These are phyloP conservation scores for Glareola pratincola DNA, from an alignment of 2,113 vertebrate species.

Conservation along the genomic window DNA sequence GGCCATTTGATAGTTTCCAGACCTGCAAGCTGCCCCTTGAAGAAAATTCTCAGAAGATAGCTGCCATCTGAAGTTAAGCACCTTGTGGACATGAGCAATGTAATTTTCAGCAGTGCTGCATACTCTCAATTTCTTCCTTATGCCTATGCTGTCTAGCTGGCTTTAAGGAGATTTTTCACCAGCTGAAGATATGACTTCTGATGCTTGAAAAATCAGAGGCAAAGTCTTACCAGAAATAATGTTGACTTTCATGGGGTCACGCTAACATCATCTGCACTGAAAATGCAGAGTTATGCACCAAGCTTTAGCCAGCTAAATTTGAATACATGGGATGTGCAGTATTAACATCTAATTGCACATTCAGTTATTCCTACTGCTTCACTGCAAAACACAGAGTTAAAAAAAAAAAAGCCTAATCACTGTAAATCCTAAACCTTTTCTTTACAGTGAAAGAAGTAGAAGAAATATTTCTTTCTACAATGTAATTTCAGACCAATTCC, in stretches of 20 bases:
- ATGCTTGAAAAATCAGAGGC: background rate
- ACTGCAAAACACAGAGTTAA: background rate
- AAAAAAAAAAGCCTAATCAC: background rate
- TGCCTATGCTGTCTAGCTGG: background rate
- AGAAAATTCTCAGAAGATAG: background rate
- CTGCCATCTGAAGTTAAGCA: background rate
- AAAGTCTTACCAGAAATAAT: background rate
- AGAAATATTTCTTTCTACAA: background rate
- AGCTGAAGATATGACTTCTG: background rate
- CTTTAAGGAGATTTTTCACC: background rate
- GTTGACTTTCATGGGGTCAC: background rate
- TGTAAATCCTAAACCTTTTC: background rate
- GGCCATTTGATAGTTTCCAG: slow-evolving; percentile 48
- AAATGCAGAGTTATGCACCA: background rate
- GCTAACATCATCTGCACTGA: background rate
- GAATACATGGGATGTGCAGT: background rate
- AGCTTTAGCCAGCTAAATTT: background rate
- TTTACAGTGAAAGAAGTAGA: background rate
- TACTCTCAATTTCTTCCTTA: background rate
- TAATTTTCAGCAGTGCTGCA: background rate
- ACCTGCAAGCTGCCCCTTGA: background rate
- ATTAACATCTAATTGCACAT: background rate
- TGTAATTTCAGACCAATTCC: background rate
- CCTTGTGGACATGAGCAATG: background rate
- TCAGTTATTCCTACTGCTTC: background rate